Base-by-base conservation (phyloP, 2,888 invertebrate species). In the Parascotia fuliginaria region DNA sequence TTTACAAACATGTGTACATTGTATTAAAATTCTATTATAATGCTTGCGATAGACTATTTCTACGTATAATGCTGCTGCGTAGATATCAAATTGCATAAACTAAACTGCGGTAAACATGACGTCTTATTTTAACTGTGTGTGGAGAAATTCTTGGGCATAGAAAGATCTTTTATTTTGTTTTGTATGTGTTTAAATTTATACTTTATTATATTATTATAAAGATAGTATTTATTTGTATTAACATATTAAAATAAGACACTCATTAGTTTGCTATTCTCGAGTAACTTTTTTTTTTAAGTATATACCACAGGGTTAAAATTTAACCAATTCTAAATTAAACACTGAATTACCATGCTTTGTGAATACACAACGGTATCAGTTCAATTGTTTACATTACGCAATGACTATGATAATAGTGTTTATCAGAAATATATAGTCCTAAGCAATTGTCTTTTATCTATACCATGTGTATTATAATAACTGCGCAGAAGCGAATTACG, bases 351-450 rank as follows among this genome's bases (percentile, higher is more conserved):
- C 24, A 1, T 24, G 24, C 24, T 24, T 24, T 4, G 24, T 24
- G 24, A 24, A 24, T n/a, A n/a, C 7, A 24, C 4, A 6, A 24
- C 6, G 7, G 24, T 7, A 24, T 24, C 5, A 24, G 4, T 7
- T 24, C 24, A 7, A 24, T 24, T 7, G 24, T 24, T 24, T 24
- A 24, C 24, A 24, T 24, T 24, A 24, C 24, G 7, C 24, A 24
- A 24, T 24, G 7, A 24, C 24, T 7, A 24, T 24, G 24, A 24
- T 24, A 24, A 7, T 24, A n/a, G 11, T 31, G 11, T 22, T 13
- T 22, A 42, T 38, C 42, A 31, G 32, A 31, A 19, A 34, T 12
- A 34, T 27, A 36, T 28, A 16, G 1, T 36, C 16, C n/a, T 19
- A 6, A 3, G 33, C 15, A 15, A 11, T 34, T 42, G 16, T 42